These are phyloP conservation scores for Vandiemenella viatica DNA, from an alignment of 2,888 invertebrate species.

Conservation along the genomic window DNA sequence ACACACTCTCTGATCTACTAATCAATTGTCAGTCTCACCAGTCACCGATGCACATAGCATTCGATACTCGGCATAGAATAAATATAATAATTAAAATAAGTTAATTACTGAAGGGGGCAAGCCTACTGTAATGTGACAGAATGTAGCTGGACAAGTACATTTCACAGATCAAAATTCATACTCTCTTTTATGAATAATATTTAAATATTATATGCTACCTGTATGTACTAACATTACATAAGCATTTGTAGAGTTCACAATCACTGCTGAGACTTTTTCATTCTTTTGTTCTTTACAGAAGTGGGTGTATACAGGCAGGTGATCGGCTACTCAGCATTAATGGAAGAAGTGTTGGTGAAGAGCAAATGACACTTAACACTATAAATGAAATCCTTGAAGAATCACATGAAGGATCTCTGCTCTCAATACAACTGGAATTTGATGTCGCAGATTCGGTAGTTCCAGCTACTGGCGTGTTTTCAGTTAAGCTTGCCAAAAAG, in stretches of 20 bases:
- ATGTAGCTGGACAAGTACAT: no score
- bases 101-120: no score
- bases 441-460: conserved; percentile 84
- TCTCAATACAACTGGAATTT: conserved; percentile 72
- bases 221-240: no score
- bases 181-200: no score
- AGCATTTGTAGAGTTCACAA: not conserved
- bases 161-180: no score
- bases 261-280: not conserved
- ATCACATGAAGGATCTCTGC: conserved; percentile 27
- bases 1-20: no score
- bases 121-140: no score
- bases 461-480: conserved; percentile 79
- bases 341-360: conserved; percentile 40
- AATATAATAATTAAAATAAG: no score
- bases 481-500: conserved; percentile 61
- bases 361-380: conserved; percentile 27
- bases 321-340: conserved; percentile 77
- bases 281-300: conserved; percentile 30
- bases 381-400: conserved; percentile 26
- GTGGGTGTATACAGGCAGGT: conserved; percentile 59
- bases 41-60: no score
- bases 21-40: no score
- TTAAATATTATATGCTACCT: no score
- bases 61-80: no score